These are phyloP conservation scores for Ciconia maguari DNA, from an alignment of 2,113 vertebrate genomes.

Conservation along the genomic window DNA sequence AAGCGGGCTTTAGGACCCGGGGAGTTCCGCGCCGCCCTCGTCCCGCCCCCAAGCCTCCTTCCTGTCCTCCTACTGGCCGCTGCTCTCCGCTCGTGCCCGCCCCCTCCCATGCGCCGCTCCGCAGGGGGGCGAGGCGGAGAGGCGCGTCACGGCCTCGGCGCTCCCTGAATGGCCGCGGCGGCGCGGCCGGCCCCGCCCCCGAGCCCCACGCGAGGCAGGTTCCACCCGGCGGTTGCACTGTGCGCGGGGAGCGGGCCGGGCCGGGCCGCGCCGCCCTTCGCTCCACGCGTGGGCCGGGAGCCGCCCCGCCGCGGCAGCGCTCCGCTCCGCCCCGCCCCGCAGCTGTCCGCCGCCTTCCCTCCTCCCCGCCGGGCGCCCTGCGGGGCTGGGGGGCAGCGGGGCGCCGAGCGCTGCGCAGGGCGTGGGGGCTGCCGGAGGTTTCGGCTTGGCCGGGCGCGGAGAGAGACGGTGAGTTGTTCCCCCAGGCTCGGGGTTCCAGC, in stretches of 20 bases:
- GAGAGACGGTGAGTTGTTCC: background rate
- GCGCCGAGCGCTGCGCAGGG: no score
- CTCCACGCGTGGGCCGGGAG: background rate
- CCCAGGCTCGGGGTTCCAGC: accelerated
- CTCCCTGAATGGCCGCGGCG: conserved; percentile 13
- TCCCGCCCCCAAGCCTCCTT: background rate
- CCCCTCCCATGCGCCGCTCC: background rate
- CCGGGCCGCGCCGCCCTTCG: background rate
- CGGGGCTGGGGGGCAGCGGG: background rate
- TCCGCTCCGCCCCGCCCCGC: background rate
- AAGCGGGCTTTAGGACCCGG: background rate
- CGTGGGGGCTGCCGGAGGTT: background rate
- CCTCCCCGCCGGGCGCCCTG: background rate
- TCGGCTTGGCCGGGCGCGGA: background rate
- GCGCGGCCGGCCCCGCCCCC: background rate
- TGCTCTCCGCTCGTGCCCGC: background rate
- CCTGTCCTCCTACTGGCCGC: background rate
- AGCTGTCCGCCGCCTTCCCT: background rate
- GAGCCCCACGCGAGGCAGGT: conserved; percentile 55
- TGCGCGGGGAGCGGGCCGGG: background rate
- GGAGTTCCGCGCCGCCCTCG: accelerated
- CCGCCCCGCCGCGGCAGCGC: background rate
- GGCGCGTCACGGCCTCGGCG: background rate
- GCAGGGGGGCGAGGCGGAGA: background rate
- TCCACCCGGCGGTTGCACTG: background rate